Percentiles rank a stretch among this genome's conserved stretches.
These are phyloP conservation scores for Proisotoma minuta DNA, from an alignment of 2,888 invertebrate species.

Conservation along the genomic window DNA sequence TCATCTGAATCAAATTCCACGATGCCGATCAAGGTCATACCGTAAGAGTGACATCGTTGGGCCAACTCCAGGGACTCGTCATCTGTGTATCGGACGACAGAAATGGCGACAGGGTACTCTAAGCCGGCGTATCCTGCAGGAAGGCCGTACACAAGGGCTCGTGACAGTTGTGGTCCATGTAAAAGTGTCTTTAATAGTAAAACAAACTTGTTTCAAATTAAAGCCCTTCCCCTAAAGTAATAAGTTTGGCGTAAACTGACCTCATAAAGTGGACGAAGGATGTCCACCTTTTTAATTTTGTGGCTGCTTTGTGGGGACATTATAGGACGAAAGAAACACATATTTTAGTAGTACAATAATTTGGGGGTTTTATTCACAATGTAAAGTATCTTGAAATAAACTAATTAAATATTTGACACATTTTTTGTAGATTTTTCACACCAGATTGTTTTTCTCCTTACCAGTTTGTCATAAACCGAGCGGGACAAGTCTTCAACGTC, in stretches of 20 bases:
- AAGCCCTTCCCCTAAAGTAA: no score
- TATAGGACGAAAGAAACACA: neutral
- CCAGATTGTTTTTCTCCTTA: no score
- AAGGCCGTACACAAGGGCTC: constrained; percentile 39
- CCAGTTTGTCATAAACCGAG: no score
- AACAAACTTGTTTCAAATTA: no score
- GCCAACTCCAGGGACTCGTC: constrained; percentile 35
- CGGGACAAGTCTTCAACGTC: no score
- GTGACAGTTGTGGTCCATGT: neutral
- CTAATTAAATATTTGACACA: no score
- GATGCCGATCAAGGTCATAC: constrained; percentile 40
- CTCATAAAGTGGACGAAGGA: neutral
- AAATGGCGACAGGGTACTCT: constrained; percentile 37
- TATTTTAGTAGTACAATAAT: no score
- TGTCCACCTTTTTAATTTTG: neutral
- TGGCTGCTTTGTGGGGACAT: neutral
- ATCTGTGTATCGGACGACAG: constrained; percentile 33
- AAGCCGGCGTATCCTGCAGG: constrained; percentile 28
- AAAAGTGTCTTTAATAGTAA: neutral
- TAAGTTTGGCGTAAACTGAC: no score
- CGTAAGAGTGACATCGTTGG: constrained; percentile 32
- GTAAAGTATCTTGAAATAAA: no score
- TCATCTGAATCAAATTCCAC: constrained; percentile 44
- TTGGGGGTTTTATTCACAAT: no score
- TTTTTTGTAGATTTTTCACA: no score